phyloP scores from a whole-genome alignment of 2,113 vertebrate genomes.

The Oostethus manadensis region DNA sequence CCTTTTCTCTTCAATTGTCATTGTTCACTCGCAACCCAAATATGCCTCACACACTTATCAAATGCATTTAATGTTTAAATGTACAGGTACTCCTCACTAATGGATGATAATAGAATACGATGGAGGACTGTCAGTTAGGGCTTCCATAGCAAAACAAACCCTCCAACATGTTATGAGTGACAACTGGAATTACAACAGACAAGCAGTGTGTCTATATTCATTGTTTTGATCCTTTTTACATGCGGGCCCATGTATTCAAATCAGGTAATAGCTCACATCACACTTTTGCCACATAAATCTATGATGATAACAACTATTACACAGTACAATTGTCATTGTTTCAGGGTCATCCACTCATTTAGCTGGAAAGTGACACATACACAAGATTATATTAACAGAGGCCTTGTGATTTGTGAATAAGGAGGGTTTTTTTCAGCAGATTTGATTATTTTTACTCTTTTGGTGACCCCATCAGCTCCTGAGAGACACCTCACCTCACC shows the following conservation, averaged over 20 bases:
- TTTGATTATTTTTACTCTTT: constrained; percentile 62
- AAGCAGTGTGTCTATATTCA: constrained; percentile 4
- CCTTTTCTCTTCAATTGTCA: too few species aligned
- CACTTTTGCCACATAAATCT: constrained; percentile 2
- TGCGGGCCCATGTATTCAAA: neutral
- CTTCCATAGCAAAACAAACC: too few species aligned
- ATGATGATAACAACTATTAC: constrained; percentile 9
- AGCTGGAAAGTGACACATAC: constrained; percentile 19
- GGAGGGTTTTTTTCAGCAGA: constrained; percentile 35
- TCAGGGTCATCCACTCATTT: constrained; percentile 10
- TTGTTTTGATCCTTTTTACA: neutral
- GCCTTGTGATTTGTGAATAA: constrained; percentile 53
- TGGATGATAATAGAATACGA: too few species aligned
- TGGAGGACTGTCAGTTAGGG: too few species aligned
- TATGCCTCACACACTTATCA: too few species aligned
- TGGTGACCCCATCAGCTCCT: constrained; percentile 33
- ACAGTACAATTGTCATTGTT: constrained; percentile 20
- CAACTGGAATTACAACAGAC: too few species aligned
- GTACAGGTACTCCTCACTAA: too few species aligned
- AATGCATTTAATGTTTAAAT: too few species aligned
- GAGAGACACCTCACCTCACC: constrained; percentile 39
- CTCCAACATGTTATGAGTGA: too few species aligned
- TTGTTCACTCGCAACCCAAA: too few species aligned
- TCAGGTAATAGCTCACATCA: constrained; percentile 2
- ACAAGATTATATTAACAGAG: constrained; percentile 56